Evolutionary conservation across 2,797 vertebrate genomes (phyloP).

Genomic region (Pitangus sulphuratus): DNA sequence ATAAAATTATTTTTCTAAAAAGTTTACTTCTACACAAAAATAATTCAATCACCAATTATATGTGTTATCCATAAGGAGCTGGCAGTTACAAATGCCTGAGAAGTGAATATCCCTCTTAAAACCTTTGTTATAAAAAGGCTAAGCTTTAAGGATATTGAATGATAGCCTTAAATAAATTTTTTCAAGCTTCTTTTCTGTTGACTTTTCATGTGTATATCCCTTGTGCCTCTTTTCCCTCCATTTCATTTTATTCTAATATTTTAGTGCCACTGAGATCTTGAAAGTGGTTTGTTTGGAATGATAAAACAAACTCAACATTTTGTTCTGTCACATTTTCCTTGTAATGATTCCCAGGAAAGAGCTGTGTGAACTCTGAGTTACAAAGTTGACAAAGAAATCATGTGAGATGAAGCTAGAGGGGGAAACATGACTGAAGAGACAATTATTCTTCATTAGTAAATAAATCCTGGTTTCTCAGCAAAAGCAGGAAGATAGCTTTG

Average conservation of each 20-base stretch:
- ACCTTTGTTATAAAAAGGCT: conserved; percentile 77
- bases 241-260: not conserved
- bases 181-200: conserved; percentile 74
- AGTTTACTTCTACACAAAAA: conserved; percentile 73
- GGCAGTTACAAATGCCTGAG: conserved; percentile 42
- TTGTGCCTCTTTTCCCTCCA: not conserved
- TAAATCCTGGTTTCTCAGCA: not conserved
- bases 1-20: conserved; percentile 83
- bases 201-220: not conserved
- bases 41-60: conserved; percentile 43
- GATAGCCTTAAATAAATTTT: conserved; percentile 85
- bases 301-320: not conserved
- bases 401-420: not conserved
- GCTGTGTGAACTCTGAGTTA: not conserved
- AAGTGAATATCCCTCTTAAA: conserved; percentile 70
- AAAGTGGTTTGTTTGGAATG: not conserved
- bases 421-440: not conserved
- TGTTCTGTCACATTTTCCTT: not conserved
- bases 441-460: not conserved
- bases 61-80: conserved; percentile 25
- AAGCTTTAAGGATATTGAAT: conserved; percentile 76
- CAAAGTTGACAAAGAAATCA: not conserved
- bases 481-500: not conserved
- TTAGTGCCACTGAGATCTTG: not conserved
- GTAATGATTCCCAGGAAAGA: not conserved